A percentile compares a stretch with the other conserved stretches of the same genome.
These are phyloP conservation scores for Zaprionus obscuricornis DNA, from an alignment of 2,888 invertebrate genomes.

Conservation along the genomic window DNA sequence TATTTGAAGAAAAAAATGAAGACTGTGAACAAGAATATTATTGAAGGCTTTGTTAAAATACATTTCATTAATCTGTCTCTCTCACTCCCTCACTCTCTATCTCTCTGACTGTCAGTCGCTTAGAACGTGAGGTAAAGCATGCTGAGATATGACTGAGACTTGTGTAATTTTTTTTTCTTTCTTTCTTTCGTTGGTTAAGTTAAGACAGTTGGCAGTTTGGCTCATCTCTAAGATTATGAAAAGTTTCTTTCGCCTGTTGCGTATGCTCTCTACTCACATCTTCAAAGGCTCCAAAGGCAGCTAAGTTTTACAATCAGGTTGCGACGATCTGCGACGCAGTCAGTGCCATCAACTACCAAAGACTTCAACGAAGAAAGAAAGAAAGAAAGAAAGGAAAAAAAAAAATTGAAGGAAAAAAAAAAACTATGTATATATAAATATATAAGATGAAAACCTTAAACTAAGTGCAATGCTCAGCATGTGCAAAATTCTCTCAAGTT, in stretches of 20 bases:
- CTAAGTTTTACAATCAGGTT: conserved; percentile 62
- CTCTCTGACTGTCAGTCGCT: too few species aligned
- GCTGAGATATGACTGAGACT: conserved; percentile 36
- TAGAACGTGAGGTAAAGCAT: conserved; percentile 71
- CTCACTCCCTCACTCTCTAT: too few species aligned
- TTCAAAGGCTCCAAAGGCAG: conserved; percentile 64
- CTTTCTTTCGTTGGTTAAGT: too few species aligned
- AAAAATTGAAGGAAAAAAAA: too few species aligned
- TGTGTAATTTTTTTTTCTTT: conserved; percentile 61
- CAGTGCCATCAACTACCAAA: conserved; percentile 19
- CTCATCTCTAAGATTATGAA: conserved; percentile 73
- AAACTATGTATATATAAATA: too few species aligned
- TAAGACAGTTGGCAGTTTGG: conserved; percentile 21
- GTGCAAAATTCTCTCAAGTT: conserved; percentile 52
- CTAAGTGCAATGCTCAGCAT: conserved; percentile 72
- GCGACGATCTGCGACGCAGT: conserved; percentile 55
- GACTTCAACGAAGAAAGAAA: conserved; percentile 34
- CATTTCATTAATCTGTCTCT: conserved; percentile 80
- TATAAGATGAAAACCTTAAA: conserved; percentile 29
- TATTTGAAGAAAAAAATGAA: too few species aligned
- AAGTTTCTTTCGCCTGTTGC: conserved; percentile 62
- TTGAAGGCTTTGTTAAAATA: conserved; percentile 70
- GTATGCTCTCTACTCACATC: conserved; percentile 53
- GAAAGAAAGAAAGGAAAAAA: neutral
- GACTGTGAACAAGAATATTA: conserved; percentile 45